phyloP scores from a whole-genome alignment of 2,113 vertebrate genomes.

The Podilymbus podiceps region DNA sequence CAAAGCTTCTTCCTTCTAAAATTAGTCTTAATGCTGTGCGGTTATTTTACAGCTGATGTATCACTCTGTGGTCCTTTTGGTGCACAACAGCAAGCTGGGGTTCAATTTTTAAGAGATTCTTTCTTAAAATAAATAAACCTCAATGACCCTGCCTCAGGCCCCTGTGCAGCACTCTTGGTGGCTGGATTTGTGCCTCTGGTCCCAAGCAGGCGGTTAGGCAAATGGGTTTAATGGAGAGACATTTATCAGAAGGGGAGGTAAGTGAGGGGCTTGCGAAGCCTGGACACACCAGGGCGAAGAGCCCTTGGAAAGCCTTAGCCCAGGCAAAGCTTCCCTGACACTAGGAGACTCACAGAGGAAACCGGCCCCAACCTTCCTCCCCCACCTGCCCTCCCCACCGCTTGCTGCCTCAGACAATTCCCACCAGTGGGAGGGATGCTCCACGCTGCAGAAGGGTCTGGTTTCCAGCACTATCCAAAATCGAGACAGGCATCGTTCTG shows the following conservation, averaged over 20 bases:
- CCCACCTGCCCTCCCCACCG: background rate
- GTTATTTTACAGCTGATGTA: background rate
- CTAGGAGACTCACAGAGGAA: background rate
- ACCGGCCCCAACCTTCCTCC: accelerated
- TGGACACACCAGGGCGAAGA: background rate
- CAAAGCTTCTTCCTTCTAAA: background rate
- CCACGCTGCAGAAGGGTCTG: background rate
- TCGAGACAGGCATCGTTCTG: background rate
- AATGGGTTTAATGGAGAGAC: background rate
- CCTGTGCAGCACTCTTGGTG: background rate
- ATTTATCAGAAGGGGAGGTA: background rate
- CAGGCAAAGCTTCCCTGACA: background rate
- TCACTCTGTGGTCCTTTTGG: background rate
- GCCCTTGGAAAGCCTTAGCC: background rate
- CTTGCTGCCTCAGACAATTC: background rate
- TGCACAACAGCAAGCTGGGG: background rate
- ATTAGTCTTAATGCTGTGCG: background rate
- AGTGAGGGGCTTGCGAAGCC: background rate
- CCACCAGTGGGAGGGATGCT: background rate
- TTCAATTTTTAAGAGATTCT: background rate
- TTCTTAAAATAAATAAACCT: background rate
- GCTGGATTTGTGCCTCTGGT: background rate
- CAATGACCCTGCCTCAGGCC: background rate
- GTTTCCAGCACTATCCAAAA: background rate
- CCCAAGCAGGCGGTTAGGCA: background rate